phyloP scores from a whole-genome alignment of 2,113 vertebrate species.

The Willisornis vidua region DNA sequence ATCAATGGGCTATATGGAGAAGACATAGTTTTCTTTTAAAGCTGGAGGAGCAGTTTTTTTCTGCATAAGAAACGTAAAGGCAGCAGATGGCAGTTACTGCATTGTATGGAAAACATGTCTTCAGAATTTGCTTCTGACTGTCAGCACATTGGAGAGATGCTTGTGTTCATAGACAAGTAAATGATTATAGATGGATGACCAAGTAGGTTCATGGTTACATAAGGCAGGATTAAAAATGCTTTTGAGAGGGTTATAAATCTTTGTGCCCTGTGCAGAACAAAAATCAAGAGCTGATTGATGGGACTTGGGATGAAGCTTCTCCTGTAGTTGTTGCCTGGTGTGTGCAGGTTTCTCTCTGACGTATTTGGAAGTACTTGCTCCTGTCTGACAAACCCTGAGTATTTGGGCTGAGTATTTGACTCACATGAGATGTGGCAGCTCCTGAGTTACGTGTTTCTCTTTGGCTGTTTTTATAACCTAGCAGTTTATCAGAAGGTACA shows the following conservation, averaged over 20 bases:
- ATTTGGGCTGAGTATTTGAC: background rate
- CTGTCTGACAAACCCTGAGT: background rate
- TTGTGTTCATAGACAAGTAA: background rate
- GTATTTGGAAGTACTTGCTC: background rate
- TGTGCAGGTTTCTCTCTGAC: background rate
- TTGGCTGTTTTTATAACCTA: background rate
- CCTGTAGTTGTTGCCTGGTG: background rate
- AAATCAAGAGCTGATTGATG: slow-evolving; percentile 10
- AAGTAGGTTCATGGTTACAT: slow-evolving; percentile 9
- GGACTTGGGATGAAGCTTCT: background rate
- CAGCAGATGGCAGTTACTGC: background rate
- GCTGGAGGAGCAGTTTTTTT: background rate
- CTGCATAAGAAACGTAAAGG: background rate
- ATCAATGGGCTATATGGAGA: background rate
- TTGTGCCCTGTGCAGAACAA: background rate
- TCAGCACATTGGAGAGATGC: background rate
- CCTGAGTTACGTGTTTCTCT: background rate
- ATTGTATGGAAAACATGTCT: background rate
- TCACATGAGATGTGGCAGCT: background rate
- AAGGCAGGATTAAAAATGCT: slow-evolving; percentile 48
- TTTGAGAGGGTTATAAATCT: slow-evolving; percentile 9
- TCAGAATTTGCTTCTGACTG: background rate
- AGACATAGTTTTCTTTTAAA: background rate
- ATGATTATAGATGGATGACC: background rate
- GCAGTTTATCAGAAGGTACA: background rate